phyloP scores from a whole-genome alignment of 64 coral and sea anemone species.

The Pachyseris speciosa region DNA sequence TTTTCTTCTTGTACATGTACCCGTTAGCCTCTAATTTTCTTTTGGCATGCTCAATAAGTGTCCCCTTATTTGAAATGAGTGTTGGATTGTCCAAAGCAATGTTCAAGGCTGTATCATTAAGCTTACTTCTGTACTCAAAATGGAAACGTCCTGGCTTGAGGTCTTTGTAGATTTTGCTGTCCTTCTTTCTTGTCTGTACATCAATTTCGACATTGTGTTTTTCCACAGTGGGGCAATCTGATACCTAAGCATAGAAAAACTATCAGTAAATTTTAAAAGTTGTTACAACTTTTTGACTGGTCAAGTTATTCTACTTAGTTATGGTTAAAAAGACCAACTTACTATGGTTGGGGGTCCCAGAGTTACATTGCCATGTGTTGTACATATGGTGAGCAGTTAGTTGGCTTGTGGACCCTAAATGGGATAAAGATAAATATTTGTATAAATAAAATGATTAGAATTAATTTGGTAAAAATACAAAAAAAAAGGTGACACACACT shows the following conservation, averaged over 20 bases:
- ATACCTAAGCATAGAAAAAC: not conserved
- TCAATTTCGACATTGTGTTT: conserved; percentile 6
- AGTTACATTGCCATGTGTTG: not conserved
- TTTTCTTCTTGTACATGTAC: conserved; percentile 53
- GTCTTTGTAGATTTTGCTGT: conserved; percentile 23
- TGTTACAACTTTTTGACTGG: too few species aligned
- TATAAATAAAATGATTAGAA: not conserved
- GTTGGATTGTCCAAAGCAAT: conserved; percentile 46
- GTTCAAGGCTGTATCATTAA: conserved; percentile 52
- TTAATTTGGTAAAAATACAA: not conserved
- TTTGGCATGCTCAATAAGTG: conserved; percentile 27
- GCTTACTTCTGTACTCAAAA: conserved; percentile 26
- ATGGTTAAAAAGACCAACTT: not conserved
- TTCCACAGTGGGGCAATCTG: not conserved
- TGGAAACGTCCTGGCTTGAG: conserved; percentile 19
- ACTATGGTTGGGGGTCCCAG: not conserved
- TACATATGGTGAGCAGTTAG: not conserved
- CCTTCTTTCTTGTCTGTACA: not conserved
- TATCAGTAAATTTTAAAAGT: too few species aligned
- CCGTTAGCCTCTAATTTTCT: conserved; percentile 44
- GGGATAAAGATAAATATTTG: not conserved
- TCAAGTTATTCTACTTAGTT: too few species aligned
- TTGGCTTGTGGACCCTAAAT: not conserved
- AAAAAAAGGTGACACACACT: not conserved
- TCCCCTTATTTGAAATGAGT: conserved; percentile 13